A percentile compares a stretch with the other conserved stretches of the same genome.
These are phyloP conservation scores for Lutjanus erythropterus DNA, from an alignment of 2,113 vertebrate species.

Conservation along the genomic window DNA sequence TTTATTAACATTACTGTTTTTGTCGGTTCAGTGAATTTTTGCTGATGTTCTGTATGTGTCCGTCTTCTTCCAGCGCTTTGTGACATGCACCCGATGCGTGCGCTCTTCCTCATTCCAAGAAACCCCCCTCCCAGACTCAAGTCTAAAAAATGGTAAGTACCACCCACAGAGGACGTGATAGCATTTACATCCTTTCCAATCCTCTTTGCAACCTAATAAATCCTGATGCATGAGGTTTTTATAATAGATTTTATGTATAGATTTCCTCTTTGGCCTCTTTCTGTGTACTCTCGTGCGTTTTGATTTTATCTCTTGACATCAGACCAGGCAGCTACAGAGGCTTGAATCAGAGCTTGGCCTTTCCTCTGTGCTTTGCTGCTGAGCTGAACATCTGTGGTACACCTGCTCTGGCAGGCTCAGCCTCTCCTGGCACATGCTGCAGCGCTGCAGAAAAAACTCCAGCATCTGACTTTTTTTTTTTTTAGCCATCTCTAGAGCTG, in stretches of 20 bases:
- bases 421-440: slow-evolving; percentile 27
- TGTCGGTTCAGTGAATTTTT: neutral
- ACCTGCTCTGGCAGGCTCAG: slow-evolving; percentile 64
- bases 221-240: neutral
- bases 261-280: slow-evolving; percentile 13
- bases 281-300: neutral
- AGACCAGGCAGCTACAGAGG: slow-evolving; percentile 21
- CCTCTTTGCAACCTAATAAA: neutral
- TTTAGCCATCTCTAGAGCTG: neutral
- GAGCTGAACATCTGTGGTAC: slow-evolving; percentile 67
- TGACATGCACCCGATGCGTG: slow-evolving; percentile 99
- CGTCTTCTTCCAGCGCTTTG: slow-evolving; percentile 89
- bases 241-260: slow-evolving; percentile 9
- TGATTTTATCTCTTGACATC: slow-evolving; percentile 27
- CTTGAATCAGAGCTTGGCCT: slow-evolving; percentile 32
- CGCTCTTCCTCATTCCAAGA: slow-evolving; percentile 98
- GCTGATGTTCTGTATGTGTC: neutral
- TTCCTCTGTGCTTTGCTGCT: slow-evolving; percentile 34
- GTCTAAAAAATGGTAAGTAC: slow-evolving; percentile 98
- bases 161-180: neutral
- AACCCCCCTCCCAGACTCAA: slow-evolving; percentile 98
- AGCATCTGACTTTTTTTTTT: neutral
- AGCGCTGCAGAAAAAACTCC: slow-evolving; percentile 21
- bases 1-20: neutral
- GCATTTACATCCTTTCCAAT: neutral